These are phyloP conservation scores for Smutsia temminckii DNA, from an alignment of 2,797 vertebrate species.

Conservation along the genomic window DNA sequence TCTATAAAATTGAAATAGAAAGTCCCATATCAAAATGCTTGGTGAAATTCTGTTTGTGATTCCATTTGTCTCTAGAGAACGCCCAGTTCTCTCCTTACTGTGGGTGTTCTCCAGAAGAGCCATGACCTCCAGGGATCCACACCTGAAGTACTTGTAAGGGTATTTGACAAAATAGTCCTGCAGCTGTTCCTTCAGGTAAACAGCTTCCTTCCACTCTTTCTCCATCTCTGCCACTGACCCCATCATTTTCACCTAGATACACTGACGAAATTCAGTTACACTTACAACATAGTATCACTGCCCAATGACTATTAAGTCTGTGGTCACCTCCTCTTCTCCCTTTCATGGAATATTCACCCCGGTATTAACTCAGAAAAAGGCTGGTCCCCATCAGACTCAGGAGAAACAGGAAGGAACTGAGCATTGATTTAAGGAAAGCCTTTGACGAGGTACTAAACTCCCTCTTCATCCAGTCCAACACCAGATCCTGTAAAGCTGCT, in stretches of 20 bases:
- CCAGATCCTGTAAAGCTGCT: not conserved
- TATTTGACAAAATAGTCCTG: not conserved
- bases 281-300: not conserved
- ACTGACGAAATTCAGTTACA: not conserved
- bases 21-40: not conserved
- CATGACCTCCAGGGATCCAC: not conserved
- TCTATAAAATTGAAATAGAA: not conserved
- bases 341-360: not conserved
- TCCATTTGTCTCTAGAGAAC: not conserved
- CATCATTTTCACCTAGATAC: not conserved
- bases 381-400: not conserved
- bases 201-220: not conserved
- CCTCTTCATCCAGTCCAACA: not conserved
- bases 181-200: not conserved
- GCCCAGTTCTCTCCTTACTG: not conserved
- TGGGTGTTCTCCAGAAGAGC: not conserved
- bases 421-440: not conserved
- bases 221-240: not conserved
- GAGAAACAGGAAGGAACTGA: not conserved
- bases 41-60: not conserved
- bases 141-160: not conserved
- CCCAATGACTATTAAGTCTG: no score
- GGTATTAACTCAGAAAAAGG: not conserved
- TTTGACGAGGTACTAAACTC: not conserved
- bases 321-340: not conserved